Base-by-base conservation (phyloP, 2,888 invertebrate genomes). In the Coelinius sp. region DNA sequence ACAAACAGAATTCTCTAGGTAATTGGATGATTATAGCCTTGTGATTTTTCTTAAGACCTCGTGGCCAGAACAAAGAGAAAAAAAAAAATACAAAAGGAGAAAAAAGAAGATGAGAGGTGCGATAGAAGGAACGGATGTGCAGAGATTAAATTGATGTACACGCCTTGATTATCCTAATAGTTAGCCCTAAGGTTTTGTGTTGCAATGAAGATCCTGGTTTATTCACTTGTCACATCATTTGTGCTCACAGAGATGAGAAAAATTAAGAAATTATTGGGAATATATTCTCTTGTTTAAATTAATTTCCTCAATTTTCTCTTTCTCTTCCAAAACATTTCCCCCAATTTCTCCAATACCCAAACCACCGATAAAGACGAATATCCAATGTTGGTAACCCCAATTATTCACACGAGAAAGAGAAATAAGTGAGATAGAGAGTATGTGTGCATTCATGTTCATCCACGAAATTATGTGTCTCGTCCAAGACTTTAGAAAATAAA, bases 381-480 rank as follows among this genome's bases (percentile, higher is more conserved):
- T 24, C 12, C 52, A 52, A 52, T 12, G 24, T 1, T 31, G n/a
- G n/a, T 31, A 59, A 38, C 38, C 10, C 62, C 41, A 38, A 62
- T 1, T 41, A 8, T 62, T 22, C 14, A 62, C 62, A 20, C 38
- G 20, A 62, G 10, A 22, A 12, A 35, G 24, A 38, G 20, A 38
- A 38, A 38, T 3, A 10, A 10, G 22, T 66, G 53, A n/a, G 46
- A 27, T 25, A 69, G 20, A 22, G 20, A 46, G 62, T 31, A 53
- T 17, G 35, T n/a, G 56, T 27, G 22, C 49, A 70, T 62, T 71
- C 67, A 70, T 71, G 67, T 35, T 63, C 27, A 52, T 22, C 24
- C 49, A 62, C 63, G 62, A 71, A 68, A 71, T 73, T 64, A 71
- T 73, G 71, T 70, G 68, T 71, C 63, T 71, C 41, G 31, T 49